Conservation (phyloP, 2,888 invertebrate genomes). For the Ormyrus nitidulus region DNA sequence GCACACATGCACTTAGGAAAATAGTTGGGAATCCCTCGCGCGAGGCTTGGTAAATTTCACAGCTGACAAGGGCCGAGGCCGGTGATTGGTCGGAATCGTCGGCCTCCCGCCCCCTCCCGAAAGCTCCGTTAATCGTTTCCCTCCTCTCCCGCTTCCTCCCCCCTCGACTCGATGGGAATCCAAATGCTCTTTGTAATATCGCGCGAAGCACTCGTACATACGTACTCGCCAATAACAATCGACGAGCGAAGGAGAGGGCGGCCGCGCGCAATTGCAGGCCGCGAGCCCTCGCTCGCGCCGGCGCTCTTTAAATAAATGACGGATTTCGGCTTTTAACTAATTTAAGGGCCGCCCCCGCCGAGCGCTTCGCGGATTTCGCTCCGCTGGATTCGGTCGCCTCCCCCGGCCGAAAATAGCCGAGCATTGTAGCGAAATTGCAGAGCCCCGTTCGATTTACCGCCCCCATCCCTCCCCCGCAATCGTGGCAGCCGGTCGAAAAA, state of each 20-base stretch:
- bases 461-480: no score
- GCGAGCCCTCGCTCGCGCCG: background rate
- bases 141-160: background rate
- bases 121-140: constrained; percentile 38
- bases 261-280: constrained; percentile 12
- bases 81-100: constrained; percentile 60
- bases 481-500: constrained; percentile 16
- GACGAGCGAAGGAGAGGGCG: background rate
- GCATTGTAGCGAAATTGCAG: background rate
- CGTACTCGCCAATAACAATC: constrained; percentile 50
- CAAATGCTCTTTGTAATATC: constrained; percentile 47
- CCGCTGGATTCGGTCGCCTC: background rate
- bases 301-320: constrained; percentile 51
- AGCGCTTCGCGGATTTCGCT: constrained; percentile 10
- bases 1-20: background rate
- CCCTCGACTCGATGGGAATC: constrained; percentile 33
- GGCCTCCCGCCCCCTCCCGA: background rate
- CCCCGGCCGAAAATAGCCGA: no score
- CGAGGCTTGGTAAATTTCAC: constrained; percentile 65
- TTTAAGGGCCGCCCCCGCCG: constrained; percentile 27
- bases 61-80: constrained; percentile 63
- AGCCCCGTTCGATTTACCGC: constrained; percentile 1
- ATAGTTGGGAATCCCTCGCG: constrained; percentile 60
- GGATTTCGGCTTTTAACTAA: constrained; percentile 54
- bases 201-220: constrained; percentile 20